Conservation (phyloP, 30 jellyfish, hydroid and myxozoan species). For the Aurelia sp. region DNA sequence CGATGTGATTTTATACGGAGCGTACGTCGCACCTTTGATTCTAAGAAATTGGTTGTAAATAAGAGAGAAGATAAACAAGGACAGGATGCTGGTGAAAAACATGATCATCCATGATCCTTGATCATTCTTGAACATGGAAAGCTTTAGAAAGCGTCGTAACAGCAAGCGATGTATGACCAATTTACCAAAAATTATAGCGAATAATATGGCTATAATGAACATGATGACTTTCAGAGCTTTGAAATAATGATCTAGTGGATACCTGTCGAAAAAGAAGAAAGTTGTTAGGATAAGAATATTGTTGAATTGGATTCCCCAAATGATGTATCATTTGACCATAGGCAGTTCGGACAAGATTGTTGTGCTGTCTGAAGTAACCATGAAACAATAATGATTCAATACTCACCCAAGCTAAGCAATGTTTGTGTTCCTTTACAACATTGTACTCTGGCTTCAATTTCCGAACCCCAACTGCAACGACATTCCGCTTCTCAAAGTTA, state of each 20-base stretch:
- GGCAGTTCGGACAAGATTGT: too few species aligned
- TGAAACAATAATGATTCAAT: too few species aligned
- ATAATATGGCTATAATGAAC: constrained; percentile 70
- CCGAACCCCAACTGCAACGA: too few species aligned
- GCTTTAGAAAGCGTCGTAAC: constrained; percentile 54
- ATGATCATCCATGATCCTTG: constrained; percentile 97
- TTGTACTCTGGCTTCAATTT: too few species aligned
- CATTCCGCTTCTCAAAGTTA: too few species aligned
- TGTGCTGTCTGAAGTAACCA: too few species aligned
- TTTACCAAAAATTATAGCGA: constrained; percentile 85
- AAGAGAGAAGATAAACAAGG: constrained; percentile 72
- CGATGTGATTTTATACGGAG: constrained; percentile 69
- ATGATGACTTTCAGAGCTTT: constrained; percentile 75
- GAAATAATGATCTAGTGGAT: constrained; percentile 79
- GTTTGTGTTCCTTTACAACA: too few species aligned
- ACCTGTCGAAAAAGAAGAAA: constrained; percentile 31
- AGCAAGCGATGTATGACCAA: constrained; percentile 74
- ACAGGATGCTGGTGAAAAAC: constrained; percentile 65
- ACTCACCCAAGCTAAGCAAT: too few species aligned
- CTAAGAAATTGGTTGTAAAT: constrained; percentile 84
- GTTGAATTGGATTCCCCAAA: too few species aligned
- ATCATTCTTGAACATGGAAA: constrained; percentile 81
- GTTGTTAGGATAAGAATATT: too few species aligned
- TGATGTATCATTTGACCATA: too few species aligned
- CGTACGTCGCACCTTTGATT: constrained; percentile 40